Base-by-base conservation (phyloP, 2,113 vertebrate genomes). In the Nibea albiflora region DNA sequence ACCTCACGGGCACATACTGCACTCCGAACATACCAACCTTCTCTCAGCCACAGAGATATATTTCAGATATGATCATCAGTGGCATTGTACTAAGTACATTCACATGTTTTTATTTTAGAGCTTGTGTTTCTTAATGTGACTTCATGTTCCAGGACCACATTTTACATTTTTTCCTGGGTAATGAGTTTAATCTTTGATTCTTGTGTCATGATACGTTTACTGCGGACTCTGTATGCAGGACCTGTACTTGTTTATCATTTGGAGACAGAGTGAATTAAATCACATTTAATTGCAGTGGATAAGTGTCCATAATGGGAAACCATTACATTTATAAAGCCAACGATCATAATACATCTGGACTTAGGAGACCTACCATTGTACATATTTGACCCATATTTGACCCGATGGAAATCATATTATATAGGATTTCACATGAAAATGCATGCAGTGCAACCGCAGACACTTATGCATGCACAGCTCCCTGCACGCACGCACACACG, bases 1-100 rank as follows among this genome's bases (percentile, higher is more conserved):
- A 71, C 35, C 54, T 67, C 71, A 66, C 71, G 75, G 54, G 22
- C 31, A 78, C 58, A 53, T 20, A 22, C 58, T 65, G 62, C 56
- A 56, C 24, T 69, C 35, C 22, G 52, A 26, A 67, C 26, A 64
- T 57, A n/a, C 16, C 42, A 65, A 28, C 47, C 17, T 42, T 54
- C 46, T 57, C 17, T 46, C 53, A 61, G 20, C 66, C 44, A 63
- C 17, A 50, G 42, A 61, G 39, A 35, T 57, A 20, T 20, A 58
- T 49, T 78, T 72, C 50, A 56, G 3, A 50, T 64, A 46, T 8
- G 26, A 39, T 53, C 14, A n/a, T 10, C 9, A 44, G 63, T 58
- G 24, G 17, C 44, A 22, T 50, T 14, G 16, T 19, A n/a, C 8
- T 42, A 10, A 35, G 31, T 22, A 49, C 12, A 61, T 67, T 28